phyloP scores from a whole-genome alignment of 2,888 invertebrate genomes.

The Meandrusa payeni region DNA sequence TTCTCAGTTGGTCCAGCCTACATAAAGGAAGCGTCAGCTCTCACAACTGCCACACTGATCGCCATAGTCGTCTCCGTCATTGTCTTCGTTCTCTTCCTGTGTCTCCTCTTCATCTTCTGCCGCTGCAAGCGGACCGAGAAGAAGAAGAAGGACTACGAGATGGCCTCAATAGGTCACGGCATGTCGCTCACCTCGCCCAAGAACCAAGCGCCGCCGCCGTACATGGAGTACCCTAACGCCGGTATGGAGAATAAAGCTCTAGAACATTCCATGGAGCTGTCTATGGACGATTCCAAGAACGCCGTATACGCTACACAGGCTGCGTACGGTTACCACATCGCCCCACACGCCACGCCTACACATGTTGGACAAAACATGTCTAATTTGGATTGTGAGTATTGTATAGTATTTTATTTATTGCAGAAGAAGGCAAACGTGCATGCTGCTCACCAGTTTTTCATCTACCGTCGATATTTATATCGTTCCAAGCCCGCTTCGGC shows the following conservation, averaged over 20 bases:
- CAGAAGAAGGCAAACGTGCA: too few species aligned
- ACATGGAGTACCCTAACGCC: constrained; percentile 92
- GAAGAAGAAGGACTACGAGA: constrained; percentile 95
- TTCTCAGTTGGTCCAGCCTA: constrained; percentile 89
- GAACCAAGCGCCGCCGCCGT: constrained; percentile 89
- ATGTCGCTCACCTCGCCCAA: constrained; percentile 84
- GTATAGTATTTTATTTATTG: too few species aligned
- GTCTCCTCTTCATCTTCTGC: constrained; percentile 90
- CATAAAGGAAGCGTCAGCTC: constrained; percentile 88
- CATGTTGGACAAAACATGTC: constrained; percentile 85
- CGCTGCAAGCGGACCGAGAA: constrained; percentile 90
- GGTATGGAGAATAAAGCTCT: constrained; percentile 95
- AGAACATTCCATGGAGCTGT: constrained; percentile 93
- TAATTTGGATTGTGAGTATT: constrained; percentile 89
- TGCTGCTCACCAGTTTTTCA: too few species aligned
- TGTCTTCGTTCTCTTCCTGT: constrained; percentile 87
- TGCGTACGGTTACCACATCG: constrained; percentile 92
- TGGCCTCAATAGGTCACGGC: constrained; percentile 92
- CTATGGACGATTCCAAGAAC: constrained; percentile 92
- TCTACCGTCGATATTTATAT: too few species aligned
- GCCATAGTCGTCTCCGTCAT: constrained; percentile 90
- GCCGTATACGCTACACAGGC: constrained; percentile 91
- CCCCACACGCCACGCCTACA: constrained; percentile 82
- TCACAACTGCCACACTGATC: constrained; percentile 89
- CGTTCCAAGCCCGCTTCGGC: too few species aligned